A percentile compares a stretch with the other conserved stretches of the same genome.
Evolutionary conservation across 2,888 invertebrate species (phyloP).

Genomic region (Athrips mouffetella): DNA sequence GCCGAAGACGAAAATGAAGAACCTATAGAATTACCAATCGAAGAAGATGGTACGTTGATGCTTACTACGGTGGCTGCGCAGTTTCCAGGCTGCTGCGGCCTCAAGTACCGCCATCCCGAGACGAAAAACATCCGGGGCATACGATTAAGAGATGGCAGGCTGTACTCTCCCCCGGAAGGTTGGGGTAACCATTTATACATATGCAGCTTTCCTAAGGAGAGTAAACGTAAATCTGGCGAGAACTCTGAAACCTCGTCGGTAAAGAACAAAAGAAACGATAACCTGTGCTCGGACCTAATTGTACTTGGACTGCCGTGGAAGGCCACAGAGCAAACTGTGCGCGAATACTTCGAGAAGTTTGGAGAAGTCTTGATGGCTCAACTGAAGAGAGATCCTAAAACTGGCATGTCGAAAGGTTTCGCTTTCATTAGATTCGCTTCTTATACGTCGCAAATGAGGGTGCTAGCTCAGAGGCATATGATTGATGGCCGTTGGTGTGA

Average conservation of each 20-base stretch:
- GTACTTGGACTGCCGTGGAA: constrained; percentile 99
- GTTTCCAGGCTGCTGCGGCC: constrained; percentile 96
- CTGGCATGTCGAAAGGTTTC: constrained; percentile 98
- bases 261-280: constrained; percentile 96
- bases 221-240: constrained; percentile 96
- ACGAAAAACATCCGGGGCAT: constrained; percentile 93
- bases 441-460: constrained; percentile 96
- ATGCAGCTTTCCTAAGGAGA: constrained; percentile 93
- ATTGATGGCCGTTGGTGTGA: constrained; percentile 99
- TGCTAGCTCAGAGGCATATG: constrained; percentile 95
- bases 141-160: constrained; percentile 92
- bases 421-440: constrained; percentile 98
- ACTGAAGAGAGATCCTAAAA: constrained; percentile 93
- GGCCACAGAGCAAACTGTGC: constrained; percentile 96
- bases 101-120: constrained; percentile 97
- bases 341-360: constrained; percentile 97
- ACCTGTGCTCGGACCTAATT: constrained; percentile 96
- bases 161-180: constrained; percentile 92
- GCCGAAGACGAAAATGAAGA: constrained; percentile 98
- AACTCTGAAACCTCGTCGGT: constrained; percentile 89
- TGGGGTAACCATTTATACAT: constrained; percentile 90
- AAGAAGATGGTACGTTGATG: constrained; percentile 95
- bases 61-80: constrained; percentile 96
- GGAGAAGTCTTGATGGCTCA: constrained; percentile 99
- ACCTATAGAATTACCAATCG: constrained; percentile 97